Conservation (phyloP, 2,888 invertebrate species). For the Synanthedon tipuliformis region DNA sequence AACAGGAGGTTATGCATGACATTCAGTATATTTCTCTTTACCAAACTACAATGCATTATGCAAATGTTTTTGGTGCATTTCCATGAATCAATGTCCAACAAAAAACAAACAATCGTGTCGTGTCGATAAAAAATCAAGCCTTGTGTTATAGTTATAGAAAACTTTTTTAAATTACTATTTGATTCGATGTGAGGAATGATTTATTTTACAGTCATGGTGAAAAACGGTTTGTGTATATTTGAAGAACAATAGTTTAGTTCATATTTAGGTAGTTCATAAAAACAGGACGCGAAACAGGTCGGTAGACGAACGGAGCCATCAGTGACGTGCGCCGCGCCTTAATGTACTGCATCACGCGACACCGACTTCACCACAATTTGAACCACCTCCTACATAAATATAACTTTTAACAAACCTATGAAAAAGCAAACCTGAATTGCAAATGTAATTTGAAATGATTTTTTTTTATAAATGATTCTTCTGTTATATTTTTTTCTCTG, state of each 20-base stretch:
- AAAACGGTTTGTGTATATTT: too few relatives aligned
- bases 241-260: slow-evolving; percentile 1
- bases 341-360: slow-evolving; percentile 54
- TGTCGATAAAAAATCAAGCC: background rate
- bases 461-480: too few relatives aligned
- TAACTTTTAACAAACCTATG: background rate
- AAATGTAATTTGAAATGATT: too few relatives aligned
- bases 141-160: background rate
- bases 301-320: slow-evolving; percentile 33
- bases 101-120: background rate
- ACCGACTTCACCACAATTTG: slow-evolving; percentile 30
- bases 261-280: slow-evolving; percentile 30
- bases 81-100: background rate
- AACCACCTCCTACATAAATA: slow-evolving; percentile 5
- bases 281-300: slow-evolving; percentile 34
- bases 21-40: background rate
- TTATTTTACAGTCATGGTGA: background rate
- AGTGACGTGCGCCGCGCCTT: slow-evolving; percentile 43
- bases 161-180: background rate
- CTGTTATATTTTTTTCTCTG: too few relatives aligned
- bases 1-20: slow-evolving; percentile 4
- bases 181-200: background rate
- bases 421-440: too few relatives aligned
- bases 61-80: background rate
- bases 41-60: background rate